phyloP scores from a whole-genome alignment of 2,797 vertebrate genomes.

The Danio jaintianensis region DNA sequence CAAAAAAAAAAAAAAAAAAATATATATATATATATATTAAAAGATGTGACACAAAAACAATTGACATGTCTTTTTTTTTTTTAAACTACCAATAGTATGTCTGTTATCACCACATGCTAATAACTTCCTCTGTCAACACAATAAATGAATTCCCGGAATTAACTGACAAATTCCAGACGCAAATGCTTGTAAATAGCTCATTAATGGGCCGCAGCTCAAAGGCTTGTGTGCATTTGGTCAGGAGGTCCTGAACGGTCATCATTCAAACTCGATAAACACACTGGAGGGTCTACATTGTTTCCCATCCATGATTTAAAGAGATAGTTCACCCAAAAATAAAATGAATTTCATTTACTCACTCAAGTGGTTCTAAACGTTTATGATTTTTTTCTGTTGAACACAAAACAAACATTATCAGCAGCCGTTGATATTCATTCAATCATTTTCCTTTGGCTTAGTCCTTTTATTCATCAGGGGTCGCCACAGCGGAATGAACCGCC shows the following conservation, averaged over 20 bases:
- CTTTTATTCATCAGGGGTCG: too few relatives aligned
- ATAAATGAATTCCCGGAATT: slow-evolving; percentile 54
- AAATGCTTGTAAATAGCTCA: slow-evolving; percentile 84
- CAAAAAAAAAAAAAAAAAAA: not conserved
- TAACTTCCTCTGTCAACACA: slow-evolving; percentile 71
- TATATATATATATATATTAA: not conserved
- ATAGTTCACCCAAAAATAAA: too few relatives aligned
- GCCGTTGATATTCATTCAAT: too few relatives aligned
- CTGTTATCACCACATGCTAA: slow-evolving; percentile 62
- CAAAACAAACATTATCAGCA: too few relatives aligned
- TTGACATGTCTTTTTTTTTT: too few relatives aligned
- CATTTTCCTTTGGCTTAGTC: too few relatives aligned
- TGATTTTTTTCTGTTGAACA: too few relatives aligned
- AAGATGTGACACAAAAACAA: not conserved
- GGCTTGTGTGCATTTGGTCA: slow-evolving; percentile 65
- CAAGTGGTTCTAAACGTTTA: too few relatives aligned
- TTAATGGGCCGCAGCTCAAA: slow-evolving; percentile 82
- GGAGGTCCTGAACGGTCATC: slow-evolving; percentile 74
- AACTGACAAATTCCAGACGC: slow-evolving; percentile 77
- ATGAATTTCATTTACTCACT: too few relatives aligned
- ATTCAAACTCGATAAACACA: slow-evolving; percentile 73
- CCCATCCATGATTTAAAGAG: not conserved
- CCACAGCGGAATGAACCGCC: too few relatives aligned
- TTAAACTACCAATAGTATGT: not conserved
- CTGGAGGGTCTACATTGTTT: slow-evolving; percentile 60